Percentiles rank a stretch among this genome's conserved stretches.
Conservation (phyloP, 1,140 invertebrate genomes). For the Drosophila subobscura region DNA sequence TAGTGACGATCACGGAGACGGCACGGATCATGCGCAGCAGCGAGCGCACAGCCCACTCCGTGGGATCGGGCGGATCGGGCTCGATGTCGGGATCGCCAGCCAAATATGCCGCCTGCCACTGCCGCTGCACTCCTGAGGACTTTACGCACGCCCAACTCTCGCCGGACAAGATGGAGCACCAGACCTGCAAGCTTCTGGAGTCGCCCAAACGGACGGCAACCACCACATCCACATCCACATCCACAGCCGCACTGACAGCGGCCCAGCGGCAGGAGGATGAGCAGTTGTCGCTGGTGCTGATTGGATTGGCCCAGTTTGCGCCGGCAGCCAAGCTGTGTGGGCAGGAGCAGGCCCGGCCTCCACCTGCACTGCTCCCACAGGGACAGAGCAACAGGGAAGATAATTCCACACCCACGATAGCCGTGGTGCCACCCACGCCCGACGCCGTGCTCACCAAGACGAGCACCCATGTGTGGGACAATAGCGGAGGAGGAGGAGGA, state of each 20-base stretch:
- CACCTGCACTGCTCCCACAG: neutral
- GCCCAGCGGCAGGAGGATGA: constrained; percentile 83
- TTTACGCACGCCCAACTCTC: constrained; percentile 67
- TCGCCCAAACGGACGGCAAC: constrained; percentile 63
- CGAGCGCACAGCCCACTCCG: constrained; percentile 25
- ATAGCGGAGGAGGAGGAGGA: constrained; percentile 36
- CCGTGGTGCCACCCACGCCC: constrained; percentile 90
- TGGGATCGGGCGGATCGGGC: neutral
- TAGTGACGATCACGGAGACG: constrained; percentile 68
- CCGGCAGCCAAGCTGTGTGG: constrained; percentile 87
- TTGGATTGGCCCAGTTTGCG: constrained; percentile 87
- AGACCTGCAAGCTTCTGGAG: constrained; percentile 79
- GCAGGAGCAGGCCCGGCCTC: constrained; percentile 8
- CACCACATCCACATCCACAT: constrained; percentile 23
- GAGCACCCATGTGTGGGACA: constrained; percentile 80
- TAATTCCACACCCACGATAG: constrained; percentile 86
- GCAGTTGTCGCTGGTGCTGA: constrained; percentile 86
- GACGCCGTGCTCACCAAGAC: constrained; percentile 85
- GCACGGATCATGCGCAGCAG: constrained; percentile 60
- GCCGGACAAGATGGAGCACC: constrained; percentile 75
- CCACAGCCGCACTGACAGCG: constrained; percentile 31
- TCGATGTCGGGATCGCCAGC: constrained; percentile 38
- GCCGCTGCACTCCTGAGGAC: constrained; percentile 76
- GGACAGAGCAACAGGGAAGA: constrained; percentile 10
- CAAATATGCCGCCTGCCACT: constrained; percentile 73